Evolutionary conservation across 2,113 vertebrate species (phyloP).

Genomic region (Rhynchomys soricoides): DNA sequence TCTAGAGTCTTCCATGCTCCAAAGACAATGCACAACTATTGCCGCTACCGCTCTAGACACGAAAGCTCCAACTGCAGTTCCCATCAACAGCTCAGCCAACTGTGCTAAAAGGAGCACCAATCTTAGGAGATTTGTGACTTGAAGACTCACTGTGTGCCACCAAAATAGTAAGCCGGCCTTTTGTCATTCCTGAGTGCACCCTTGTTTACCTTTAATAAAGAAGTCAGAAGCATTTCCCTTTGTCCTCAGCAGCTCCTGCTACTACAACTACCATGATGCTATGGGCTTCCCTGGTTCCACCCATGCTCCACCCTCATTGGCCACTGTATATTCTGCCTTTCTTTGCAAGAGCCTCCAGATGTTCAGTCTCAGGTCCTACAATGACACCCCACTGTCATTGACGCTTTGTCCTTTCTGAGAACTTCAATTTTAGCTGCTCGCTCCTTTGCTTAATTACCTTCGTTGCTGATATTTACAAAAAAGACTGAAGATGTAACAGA

Average conservation of each 20-base stretch:
- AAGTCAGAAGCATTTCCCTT: background rate
- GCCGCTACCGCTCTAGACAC: background rate
- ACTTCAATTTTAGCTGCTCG: slow-evolving; percentile 80
- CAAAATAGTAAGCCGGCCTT: background rate
- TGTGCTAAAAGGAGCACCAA: background rate
- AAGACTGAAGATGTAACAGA: slow-evolving; percentile 67
- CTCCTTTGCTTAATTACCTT: slow-evolving; percentile 82
- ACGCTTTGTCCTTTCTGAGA: slow-evolving; percentile 64
- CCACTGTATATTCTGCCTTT: background rate
- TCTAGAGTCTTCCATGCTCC: background rate
- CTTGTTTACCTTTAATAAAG: background rate
- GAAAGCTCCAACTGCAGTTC: background rate
- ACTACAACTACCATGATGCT: background rate
- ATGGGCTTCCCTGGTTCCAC: background rate
- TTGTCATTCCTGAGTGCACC: background rate
- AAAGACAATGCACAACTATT: background rate
- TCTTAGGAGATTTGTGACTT: background rate
- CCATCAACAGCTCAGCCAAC: too few species aligned
- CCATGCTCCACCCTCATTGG: rapidly evolving
- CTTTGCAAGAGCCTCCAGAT: background rate
- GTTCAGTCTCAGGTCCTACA: background rate
- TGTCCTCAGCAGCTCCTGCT: background rate
- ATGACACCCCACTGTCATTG: slow-evolving; percentile 55
- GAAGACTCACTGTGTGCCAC: background rate
- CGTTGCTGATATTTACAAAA: slow-evolving; percentile 77